Base-by-base conservation (phyloP, 2,797 vertebrate species). In the Agapornis canus region DNA sequence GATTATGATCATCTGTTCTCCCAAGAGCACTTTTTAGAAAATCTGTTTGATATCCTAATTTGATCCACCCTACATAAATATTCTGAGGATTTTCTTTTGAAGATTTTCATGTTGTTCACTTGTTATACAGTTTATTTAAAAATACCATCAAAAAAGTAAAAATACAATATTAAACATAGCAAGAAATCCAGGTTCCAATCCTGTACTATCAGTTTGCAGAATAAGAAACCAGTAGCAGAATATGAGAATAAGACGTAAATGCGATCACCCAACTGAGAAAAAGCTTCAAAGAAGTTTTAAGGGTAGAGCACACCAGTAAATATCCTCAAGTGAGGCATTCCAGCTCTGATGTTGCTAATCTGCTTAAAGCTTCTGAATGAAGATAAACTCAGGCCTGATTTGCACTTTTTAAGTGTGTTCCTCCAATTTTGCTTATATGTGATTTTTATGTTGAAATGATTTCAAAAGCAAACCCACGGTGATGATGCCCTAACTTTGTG, bases 1-100 rank as follows among this genome's bases (percentile, higher is more conserved):
- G 43, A 82, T 75, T 78, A 47, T 56, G 22, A 51, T 87, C 52
- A 69, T 81, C 40, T 90, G 10, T 93, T 15, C 2, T 71, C 79
- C 66, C 11, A 48, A 75, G 32, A 91, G 48, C 31, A 42, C 2
- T 39, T 75, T 82, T 60, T 12, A 90, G 85, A 71, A 86, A 91
- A 68, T 56, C 76, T 89, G 10, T 82, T 86, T 94, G 60, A 70
- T 76, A 59, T 82, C 65, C 42, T 94, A 69, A 91, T 83, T 91
- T 86, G 72, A 66, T 86, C 5, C 7, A 64, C 1, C 12, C 19
- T 51, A 31, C n/a, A 37, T 64, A 70, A 93, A 31, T 85, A 82
- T 69, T 91, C 11, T 40, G 56, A 72, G 25, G 22, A 43, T 85
- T 80, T 82, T 85, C 70, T 82, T 94, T 89, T 86, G 81, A 94